phyloP scores from a whole-genome alignment of 1,140 invertebrate species.

The Drosophila rufa region DNA sequence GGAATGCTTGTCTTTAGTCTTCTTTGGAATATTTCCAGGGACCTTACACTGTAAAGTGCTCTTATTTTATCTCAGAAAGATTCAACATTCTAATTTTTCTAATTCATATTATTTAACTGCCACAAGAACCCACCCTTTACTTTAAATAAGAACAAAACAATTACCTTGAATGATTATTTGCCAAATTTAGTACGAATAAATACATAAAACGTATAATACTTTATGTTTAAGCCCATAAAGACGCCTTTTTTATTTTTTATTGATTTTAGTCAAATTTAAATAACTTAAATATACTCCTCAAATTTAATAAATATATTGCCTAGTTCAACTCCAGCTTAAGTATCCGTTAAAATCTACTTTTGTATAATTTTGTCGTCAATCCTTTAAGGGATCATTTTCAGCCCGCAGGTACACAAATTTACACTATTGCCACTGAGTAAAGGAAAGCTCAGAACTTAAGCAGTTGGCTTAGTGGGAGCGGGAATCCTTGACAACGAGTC shows the following conservation, averaged over 20 bases:
- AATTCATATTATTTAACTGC: background rate
- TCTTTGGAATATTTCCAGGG: background rate
- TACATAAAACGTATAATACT: background rate
- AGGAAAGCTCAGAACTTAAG: constrained; percentile 34
- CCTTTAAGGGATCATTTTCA: background rate
- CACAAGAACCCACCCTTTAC: background rate
- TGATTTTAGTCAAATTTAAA: no score
- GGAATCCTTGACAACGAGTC: constrained; percentile 29
- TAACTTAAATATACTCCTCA: no score
- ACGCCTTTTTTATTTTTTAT: no score
- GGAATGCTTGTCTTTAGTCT: background rate
- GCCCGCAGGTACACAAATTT: constrained; percentile 19
- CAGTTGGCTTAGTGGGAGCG: constrained; percentile 17
- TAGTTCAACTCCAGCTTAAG: background rate
- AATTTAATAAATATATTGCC: background rate
- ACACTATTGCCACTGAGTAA: constrained; percentile 5
- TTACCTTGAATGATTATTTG: background rate
- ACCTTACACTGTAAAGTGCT: background rate
- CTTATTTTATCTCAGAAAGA: background rate
- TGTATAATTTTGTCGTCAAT: background rate
- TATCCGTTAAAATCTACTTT: background rate
- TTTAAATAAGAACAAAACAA: background rate
- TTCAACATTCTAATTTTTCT: background rate
- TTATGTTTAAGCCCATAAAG: background rate
- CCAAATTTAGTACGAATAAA: no score